phyloP scores from a whole-genome alignment of 2,797 vertebrate genomes.

The Takifugu rubripes region DNA sequence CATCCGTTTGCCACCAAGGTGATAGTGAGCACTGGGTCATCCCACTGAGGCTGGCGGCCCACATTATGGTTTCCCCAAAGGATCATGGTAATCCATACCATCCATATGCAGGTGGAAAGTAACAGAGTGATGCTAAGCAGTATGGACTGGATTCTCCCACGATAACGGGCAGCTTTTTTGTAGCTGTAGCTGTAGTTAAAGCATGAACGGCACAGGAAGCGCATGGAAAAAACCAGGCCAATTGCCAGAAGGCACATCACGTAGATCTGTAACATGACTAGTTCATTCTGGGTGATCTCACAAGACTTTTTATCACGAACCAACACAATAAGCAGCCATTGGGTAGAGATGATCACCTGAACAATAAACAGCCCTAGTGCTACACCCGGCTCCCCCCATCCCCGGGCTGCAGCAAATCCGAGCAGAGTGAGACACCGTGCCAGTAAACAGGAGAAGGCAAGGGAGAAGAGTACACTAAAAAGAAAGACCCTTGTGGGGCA shows the following conservation, averaged over 20 bases:
- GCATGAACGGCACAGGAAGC: conserved; percentile 76
- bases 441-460: conserved; percentile 88
- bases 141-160: conserved; percentile 54
- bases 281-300: conserved; percentile 71
- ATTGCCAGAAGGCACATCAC: conserved; percentile 81
- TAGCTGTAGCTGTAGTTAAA: conserved; percentile 65
- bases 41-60: conserved; percentile 66
- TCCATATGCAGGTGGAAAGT: conserved; percentile 83
- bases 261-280: conserved; percentile 86
- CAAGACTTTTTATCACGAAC: conserved; percentile 50
- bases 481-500: conserved; percentile 87
- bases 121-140: conserved; percentile 78
- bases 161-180: conserved; percentile 24
- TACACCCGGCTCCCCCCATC: conserved; percentile 71
- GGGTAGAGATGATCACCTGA: conserved; percentile 82
- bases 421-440: conserved; percentile 78
- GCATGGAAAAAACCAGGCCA: conserved; percentile 69
- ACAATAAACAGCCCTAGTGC: conserved; percentile 73
- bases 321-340: conserved; percentile 81
- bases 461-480: conserved; percentile 83
- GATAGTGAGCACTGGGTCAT: conserved; percentile 83
- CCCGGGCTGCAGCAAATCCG: conserved; percentile 71
- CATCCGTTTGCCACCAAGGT: conserved; percentile 86
- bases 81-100: conserved; percentile 86
- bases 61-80: conserved; percentile 50